phyloP scores from a whole-genome alignment of 2,797 vertebrate species.

The Labeo calbasu region DNA sequence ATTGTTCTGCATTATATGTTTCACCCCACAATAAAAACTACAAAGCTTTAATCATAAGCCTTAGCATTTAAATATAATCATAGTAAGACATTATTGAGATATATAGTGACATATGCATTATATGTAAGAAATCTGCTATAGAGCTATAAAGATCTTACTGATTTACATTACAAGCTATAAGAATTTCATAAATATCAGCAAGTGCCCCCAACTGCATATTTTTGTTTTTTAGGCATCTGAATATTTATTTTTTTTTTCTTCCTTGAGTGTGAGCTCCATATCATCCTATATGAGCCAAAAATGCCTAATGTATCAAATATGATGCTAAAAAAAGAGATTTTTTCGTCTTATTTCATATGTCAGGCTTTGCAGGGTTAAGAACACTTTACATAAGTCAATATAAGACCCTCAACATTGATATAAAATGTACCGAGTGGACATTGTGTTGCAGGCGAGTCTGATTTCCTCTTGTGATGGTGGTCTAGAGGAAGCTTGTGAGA shows the following conservation, averaged over 20 bases:
- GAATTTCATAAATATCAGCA: no score
- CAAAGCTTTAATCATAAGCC: no score
- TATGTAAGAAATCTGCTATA: no score
- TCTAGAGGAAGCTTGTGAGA: slow-evolving; percentile 89
- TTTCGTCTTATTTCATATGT: no score
- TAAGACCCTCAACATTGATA: neutral
- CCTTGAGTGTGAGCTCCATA: neutral
- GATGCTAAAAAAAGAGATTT: neutral
- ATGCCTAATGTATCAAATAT: neutral
- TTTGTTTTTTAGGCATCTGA: neutral
- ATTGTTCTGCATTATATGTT: no score
- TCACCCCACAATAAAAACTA: no score
- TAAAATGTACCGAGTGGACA: slow-evolving; percentile 84
- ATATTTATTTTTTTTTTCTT: neutral
- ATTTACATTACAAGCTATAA: no score
- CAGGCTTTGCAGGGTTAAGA: neutral
- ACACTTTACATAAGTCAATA: neutral
- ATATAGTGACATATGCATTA: no score
- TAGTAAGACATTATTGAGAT: no score
- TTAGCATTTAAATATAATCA: no score
- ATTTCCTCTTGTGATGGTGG: slow-evolving; percentile 86
- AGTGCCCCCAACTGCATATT: no score
- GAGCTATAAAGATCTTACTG: no score
- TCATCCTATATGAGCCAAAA: neutral
- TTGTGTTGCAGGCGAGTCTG: slow-evolving; percentile 82